Conservation (phyloP, 2,113 vertebrate species). For the Paradoxurus hermaphroditus region DNA sequence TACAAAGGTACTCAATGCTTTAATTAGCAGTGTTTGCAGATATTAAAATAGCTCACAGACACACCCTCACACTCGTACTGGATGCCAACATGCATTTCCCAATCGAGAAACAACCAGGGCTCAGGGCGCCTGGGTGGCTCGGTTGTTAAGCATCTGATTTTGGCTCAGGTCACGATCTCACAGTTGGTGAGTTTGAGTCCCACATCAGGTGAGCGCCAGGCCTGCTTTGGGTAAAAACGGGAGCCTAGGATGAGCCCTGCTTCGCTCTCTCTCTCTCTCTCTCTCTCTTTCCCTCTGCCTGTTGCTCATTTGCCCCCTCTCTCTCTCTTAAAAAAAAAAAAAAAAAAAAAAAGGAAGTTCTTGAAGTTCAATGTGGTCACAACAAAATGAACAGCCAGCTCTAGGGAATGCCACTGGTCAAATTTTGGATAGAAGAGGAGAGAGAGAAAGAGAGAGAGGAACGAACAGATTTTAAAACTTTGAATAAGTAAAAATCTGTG, state of each 20-base stretch:
- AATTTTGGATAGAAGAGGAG: background rate
- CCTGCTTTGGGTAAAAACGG: too few relatives aligned
- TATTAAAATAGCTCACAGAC: background rate
- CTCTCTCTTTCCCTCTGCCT: too few relatives aligned
- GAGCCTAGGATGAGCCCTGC: too few relatives aligned
- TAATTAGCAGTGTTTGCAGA: background rate
- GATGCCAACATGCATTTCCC: background rate
- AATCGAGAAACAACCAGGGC: background rate
- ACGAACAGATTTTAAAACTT: background rate
- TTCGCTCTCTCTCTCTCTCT: too few relatives aligned
- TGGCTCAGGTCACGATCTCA: too few relatives aligned
- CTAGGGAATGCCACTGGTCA: background rate
- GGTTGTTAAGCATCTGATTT: too few relatives aligned
- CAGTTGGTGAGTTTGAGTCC: too few relatives aligned
- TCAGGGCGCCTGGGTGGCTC: too few relatives aligned
- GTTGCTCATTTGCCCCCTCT: too few relatives aligned
- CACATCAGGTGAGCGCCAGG: too few relatives aligned
- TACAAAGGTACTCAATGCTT: background rate
- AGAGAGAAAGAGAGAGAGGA: background rate
- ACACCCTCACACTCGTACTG: background rate
- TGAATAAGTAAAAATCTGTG: background rate
- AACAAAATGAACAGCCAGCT: background rate
- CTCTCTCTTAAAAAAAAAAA: too few relatives aligned
- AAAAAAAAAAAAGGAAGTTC: background rate
- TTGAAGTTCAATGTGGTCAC: background rate